Evolutionary conservation across 2,113 vertebrate species (phyloP).

Genomic region (Anguilla japonica): DNA sequence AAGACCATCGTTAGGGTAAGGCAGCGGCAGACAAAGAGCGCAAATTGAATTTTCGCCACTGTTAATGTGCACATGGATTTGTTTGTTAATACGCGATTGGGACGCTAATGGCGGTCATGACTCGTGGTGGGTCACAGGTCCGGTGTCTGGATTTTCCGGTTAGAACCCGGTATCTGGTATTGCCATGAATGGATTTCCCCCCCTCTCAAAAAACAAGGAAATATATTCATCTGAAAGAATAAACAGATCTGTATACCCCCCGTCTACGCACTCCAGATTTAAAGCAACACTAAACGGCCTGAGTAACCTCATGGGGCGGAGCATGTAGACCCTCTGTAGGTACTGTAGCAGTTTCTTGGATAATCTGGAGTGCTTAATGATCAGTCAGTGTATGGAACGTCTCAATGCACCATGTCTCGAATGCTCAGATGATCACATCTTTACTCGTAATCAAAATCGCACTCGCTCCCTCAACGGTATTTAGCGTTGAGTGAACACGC

Average conservation of each 20-base stretch:
- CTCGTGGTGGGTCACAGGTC: constrained; percentile 71
- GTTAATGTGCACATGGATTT: constrained; percentile 89
- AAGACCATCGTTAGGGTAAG: constrained; percentile 98
- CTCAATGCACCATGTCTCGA: background rate
- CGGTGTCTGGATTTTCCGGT: constrained; percentile 69
- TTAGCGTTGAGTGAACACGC: background rate
- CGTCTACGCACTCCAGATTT: background rate
- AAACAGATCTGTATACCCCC: background rate
- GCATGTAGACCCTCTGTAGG: background rate
- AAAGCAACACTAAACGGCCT: background rate
- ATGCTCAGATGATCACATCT: background rate
- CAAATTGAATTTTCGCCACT: constrained; percentile 98
- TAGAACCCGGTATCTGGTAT: constrained; percentile 52
- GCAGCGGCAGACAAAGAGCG: constrained; percentile 96
- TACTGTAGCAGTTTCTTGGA: background rate
- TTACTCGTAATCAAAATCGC: background rate
- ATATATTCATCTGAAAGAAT: background rate
- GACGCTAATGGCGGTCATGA: constrained; percentile 81
- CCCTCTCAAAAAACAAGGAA: background rate
- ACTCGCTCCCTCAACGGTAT: background rate
- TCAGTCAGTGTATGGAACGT: background rate
- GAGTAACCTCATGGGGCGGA: background rate
- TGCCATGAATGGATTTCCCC: background rate
- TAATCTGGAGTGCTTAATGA: background rate
- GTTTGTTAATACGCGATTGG: constrained; percentile 85